Conservation (phyloP, 1,140 invertebrate genomes). For the Lerema accius region DNA sequence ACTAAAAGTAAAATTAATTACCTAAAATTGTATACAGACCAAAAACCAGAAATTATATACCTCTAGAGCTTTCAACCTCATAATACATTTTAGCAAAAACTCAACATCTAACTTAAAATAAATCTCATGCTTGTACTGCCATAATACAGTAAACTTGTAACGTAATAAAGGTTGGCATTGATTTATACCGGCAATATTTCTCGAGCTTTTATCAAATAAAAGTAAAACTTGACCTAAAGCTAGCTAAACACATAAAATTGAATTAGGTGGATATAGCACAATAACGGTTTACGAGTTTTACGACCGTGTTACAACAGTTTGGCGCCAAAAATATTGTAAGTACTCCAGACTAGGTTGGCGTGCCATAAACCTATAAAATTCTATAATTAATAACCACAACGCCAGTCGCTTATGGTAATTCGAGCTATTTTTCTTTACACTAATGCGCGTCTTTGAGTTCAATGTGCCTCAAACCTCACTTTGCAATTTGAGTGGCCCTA, state of each 20-base stretch:
- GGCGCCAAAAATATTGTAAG: constrained; percentile 50
- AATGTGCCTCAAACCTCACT: constrained; percentile 67
- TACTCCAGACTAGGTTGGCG: constrained; percentile 55
- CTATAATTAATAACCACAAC: constrained; percentile 73
- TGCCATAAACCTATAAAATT: constrained; percentile 65
- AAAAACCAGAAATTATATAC: no score
- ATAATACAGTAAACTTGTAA: constrained; percentile 9
- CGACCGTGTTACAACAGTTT: constrained; percentile 13
- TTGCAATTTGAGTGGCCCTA: constrained; percentile 70
- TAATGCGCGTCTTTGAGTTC: constrained; percentile 70
- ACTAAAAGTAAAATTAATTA: no score
- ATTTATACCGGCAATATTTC: constrained; percentile 19
- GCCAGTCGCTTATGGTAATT: constrained; percentile 70
- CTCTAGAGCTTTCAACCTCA: no score
- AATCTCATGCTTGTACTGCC: neutral
- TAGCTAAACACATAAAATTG: constrained; percentile 20
- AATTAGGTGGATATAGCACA: constrained; percentile 9
- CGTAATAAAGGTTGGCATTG: constrained; percentile 25
- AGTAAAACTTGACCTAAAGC: constrained; percentile 20
- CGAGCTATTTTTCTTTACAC: constrained; percentile 63
- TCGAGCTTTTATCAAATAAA: constrained; percentile 23
- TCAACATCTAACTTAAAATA: constrained; percentile 15
- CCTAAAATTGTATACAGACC: no score
- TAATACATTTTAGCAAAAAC: constrained; percentile 1
- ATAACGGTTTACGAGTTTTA: constrained; percentile 6